phyloP scores from a whole-genome alignment of 1,140 invertebrate genomes.

The Zaprionus inermis region DNA sequence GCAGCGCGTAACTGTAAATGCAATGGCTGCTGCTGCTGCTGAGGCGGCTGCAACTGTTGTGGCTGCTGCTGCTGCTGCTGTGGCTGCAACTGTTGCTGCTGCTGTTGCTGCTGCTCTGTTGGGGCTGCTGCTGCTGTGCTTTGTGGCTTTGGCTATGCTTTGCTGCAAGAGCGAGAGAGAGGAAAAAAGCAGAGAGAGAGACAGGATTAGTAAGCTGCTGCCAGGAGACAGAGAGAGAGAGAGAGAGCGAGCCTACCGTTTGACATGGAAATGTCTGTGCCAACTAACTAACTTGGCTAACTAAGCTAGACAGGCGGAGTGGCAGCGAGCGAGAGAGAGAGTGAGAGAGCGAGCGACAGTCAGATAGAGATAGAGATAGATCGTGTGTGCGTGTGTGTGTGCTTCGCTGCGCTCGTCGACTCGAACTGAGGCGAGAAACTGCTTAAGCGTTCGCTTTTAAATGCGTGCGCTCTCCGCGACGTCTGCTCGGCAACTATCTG shows the following conservation, averaged over 20 bases:
- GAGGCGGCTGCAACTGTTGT: slow-evolving; percentile 19
- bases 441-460: slow-evolving; percentile 13
- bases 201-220: neutral
- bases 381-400: neutral
- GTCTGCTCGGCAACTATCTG: slow-evolving; percentile 37
- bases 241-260: slow-evolving; percentile 6
- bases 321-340: neutral
- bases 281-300: neutral
- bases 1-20: slow-evolving; percentile 30
- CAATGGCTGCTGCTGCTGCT: slow-evolving; percentile 24
- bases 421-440: neutral
- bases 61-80: slow-evolving; percentile 21
- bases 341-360: neutral
- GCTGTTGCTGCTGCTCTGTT: slow-evolving; percentile 24
- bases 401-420: neutral
- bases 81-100: slow-evolving; percentile 31
- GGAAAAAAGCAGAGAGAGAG: neutral
- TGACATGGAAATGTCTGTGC: slow-evolving; percentile 6
- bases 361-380: neutral
- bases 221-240: neutral
- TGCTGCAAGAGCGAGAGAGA: slow-evolving; percentile 30
- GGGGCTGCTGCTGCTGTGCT: slow-evolving; percentile 17
- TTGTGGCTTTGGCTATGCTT: slow-evolving; percentile 42
- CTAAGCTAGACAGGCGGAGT: neutral
- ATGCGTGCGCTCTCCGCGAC: slow-evolving; percentile 36